phyloP scores from a whole-genome alignment of 2,888 invertebrate genomes.

The Rapana venosa region DNA sequence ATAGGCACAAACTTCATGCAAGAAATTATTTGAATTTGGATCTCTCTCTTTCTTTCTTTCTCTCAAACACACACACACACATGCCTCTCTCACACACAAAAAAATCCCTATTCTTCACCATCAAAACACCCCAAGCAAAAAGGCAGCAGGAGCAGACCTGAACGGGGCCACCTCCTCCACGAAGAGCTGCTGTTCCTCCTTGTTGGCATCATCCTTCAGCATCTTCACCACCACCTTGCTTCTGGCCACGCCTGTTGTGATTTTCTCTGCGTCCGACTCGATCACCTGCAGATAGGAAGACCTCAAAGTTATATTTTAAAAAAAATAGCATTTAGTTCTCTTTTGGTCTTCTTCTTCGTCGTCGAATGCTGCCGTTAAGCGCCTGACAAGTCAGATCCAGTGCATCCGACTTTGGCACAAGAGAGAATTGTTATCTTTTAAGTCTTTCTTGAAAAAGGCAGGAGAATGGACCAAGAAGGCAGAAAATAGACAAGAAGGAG shows the following conservation, averaged over 20 bases:
- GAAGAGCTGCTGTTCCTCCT: constrained; percentile 88
- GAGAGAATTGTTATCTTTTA: no score
- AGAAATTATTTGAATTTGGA: no score
- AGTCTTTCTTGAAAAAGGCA: no score
- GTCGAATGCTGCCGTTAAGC: no score
- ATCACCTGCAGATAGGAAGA: constrained; percentile 82
- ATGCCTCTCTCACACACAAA: neutral
- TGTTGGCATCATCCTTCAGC: constrained; percentile 87
- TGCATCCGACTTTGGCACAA: no score
- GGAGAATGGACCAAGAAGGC: no score
- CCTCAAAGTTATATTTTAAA: neutral
- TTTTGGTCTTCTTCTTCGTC: no score
- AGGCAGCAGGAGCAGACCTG: constrained; percentile 62
- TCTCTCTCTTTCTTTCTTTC: neutral
- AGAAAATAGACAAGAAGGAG: no score
- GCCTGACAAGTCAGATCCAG: no score
- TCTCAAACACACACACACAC: neutral
- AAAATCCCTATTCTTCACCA: neutral
- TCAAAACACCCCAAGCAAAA: no score
- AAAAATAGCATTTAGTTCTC: neutral
- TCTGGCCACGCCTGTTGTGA: constrained; percentile 75
- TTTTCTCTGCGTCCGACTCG: constrained; percentile 85
- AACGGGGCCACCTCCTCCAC: constrained; percentile 87
- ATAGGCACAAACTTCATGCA: no score
- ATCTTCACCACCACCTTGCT: constrained; percentile 88